A percentile compares a stretch with the other conserved stretches of the same genome.
Conservation (phyloP, 2,888 invertebrate genomes). For the Brenthis hecate region DNA sequence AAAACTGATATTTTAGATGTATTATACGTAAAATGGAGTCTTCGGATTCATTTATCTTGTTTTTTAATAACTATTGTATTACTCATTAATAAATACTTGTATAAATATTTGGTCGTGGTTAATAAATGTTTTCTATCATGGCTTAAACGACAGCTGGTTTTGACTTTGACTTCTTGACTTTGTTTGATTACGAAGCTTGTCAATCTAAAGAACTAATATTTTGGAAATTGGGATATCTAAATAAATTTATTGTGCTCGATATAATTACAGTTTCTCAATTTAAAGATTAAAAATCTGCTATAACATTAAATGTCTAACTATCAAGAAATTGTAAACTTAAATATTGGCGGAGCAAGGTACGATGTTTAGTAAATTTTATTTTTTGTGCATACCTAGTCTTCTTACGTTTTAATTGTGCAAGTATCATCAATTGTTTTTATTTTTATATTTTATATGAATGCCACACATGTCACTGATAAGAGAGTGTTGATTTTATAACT, state of each 20-base stretch:
- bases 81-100: no score
- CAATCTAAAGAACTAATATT: slow-evolving; percentile 29
- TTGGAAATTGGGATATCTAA: slow-evolving; percentile 33
- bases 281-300: slow-evolving; percentile 10
- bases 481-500: background rate
- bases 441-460: background rate
- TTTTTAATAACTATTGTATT: no score
- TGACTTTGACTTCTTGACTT: slow-evolving; percentile 17
- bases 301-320: slow-evolving; percentile 67
- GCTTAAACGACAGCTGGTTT: slow-evolving; percentile 11
- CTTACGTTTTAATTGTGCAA: no score
- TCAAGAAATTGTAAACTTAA: slow-evolving; percentile 92
- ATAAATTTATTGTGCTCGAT: slow-evolving; percentile 21
- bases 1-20: no score
- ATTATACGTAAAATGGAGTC: no score
- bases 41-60: no score
- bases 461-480: background rate
- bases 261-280: slow-evolving; percentile 23
- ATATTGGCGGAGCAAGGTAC: slow-evolving; percentile 97
- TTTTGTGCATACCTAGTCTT: background rate
- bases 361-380: slow-evolving; percentile 22
- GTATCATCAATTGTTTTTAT: background rate
- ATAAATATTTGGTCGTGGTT: no score
- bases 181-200: slow-evolving; percentile 22
- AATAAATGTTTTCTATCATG: no score